Evolutionary conservation across 2,797 vertebrate genomes (phyloP).

Genomic region (Anguilla obscura): DNA sequence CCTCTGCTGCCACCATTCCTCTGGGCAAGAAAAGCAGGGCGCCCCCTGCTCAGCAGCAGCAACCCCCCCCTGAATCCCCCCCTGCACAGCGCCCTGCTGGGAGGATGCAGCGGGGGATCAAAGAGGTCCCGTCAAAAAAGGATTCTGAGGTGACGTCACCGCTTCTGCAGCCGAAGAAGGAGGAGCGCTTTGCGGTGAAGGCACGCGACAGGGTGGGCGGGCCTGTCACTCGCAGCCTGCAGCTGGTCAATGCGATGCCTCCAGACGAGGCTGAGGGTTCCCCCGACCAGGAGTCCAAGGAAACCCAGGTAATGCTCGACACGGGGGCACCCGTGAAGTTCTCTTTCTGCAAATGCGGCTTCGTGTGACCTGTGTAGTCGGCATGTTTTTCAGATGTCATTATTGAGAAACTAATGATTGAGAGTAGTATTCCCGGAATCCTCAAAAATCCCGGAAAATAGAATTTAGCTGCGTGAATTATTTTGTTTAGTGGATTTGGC

Average conservation of each 20-base stretch:
- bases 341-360: neutral
- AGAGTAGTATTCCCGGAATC: neutral
- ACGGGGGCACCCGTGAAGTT: neutral
- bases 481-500: neutral
- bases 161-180: conserved; percentile 71
- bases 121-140: conserved; percentile 72
- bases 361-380: neutral
- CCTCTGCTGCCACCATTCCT: conserved; percentile 43
- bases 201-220: conserved; percentile 84
- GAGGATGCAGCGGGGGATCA: conserved; percentile 74
- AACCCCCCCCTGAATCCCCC: conserved; percentile 55
- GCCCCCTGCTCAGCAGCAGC: conserved; percentile 54
- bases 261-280: conserved; percentile 80
- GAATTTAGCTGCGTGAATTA: neutral
- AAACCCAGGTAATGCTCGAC: conserved; percentile 74
- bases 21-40: conserved; percentile 70
- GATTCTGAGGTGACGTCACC: conserved; percentile 69
- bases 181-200: conserved; percentile 81
- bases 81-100: conserved; percentile 66
- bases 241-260: conserved; percentile 76
- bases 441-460: neutral
- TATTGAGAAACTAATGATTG: neutral
- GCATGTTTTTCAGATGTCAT: neutral
- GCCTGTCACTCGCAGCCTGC: conserved; percentile 89
- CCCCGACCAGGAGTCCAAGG: conserved; percentile 79